Conservation (phyloP, 2,888 invertebrate genomes). For the Oconnorella tubifera region DNA sequence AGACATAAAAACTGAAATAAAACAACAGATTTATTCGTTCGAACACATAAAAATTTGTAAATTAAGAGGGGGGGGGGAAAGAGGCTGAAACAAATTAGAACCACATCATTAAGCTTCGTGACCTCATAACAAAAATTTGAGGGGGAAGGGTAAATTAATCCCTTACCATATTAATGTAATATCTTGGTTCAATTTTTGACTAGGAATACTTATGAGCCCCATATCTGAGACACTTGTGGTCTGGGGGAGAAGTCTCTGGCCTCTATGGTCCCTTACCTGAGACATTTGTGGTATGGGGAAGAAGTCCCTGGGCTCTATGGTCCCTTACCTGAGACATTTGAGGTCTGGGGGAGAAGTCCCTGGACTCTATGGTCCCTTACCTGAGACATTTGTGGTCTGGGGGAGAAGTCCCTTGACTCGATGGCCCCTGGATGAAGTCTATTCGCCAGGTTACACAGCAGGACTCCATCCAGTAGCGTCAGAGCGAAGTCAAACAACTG, state of each 20-base stretch:
- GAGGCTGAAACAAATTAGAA: too few species aligned
- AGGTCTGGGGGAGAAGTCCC: conserved; percentile 88
- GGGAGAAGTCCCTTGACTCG: conserved; percentile 88
- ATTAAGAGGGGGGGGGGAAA: too few species aligned
- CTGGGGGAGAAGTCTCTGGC: conserved; percentile 88
- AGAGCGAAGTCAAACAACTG: conserved; percentile 69
- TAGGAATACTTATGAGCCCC: too few species aligned
- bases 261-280: conserved; percentile 75
- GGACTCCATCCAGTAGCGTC: conserved; percentile 82
- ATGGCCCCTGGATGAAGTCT: conserved; percentile 78
- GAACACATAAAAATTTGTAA: too few species aligned
- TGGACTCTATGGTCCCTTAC: conserved; percentile 69
- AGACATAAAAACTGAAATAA: conserved; percentile 83
- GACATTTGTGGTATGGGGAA: conserved; percentile 94
- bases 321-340: conserved; percentile 90
- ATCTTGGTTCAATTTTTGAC: too few species aligned
- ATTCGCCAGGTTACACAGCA: conserved; percentile 87
- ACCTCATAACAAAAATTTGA: too few species aligned
- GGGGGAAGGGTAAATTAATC: too few species aligned
- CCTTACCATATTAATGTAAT: too few species aligned
- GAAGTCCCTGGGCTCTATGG: conserved; percentile 87
- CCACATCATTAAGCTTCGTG: too few species aligned
- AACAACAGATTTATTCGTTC: too few species aligned
- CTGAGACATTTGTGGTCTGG: conserved; percentile 93
- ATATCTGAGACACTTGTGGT: conserved; percentile 96